These are phyloP conservation scores for Chaetophractus vellerosus DNA, from an alignment of 2,797 vertebrate species.

Conservation along the genomic window DNA sequence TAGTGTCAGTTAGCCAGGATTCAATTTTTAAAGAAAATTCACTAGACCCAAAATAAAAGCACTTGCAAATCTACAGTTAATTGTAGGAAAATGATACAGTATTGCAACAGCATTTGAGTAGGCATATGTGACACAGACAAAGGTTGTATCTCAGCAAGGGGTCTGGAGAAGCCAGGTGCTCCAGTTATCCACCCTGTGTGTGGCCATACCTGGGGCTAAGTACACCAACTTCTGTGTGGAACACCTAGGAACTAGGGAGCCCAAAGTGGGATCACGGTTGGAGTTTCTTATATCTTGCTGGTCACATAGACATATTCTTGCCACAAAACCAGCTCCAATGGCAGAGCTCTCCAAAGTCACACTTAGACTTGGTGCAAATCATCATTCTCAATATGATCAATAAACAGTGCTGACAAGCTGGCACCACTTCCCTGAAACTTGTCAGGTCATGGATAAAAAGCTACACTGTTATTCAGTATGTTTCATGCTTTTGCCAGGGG, in stretches of 20 bases:
- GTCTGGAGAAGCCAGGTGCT: neutral
- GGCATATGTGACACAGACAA: neutral
- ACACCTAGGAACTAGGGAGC: neutral
- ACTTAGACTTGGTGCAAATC: neutral
- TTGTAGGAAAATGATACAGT: neutral
- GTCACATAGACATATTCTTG: neutral
- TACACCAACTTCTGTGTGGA: neutral
- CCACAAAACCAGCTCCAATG: neutral
- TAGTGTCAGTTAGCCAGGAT: neutral
- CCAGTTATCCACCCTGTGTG: no score
- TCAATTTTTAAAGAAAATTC: neutral
- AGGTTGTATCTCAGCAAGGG: neutral
- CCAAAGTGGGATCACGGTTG: accelerated
- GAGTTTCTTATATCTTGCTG: neutral
- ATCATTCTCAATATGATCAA: neutral
- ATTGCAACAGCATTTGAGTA: neutral
- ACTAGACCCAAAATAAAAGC: neutral
- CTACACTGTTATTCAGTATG: neutral
- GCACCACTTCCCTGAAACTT: neutral
- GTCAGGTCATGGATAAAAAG: neutral
- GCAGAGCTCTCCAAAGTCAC: neutral
- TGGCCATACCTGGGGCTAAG: neutral
- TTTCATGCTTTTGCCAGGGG: neutral
- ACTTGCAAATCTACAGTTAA: neutral
- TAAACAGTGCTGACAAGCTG: neutral